These are phyloP conservation scores for Gadopsis marmoratus DNA, from an alignment of 2,797 vertebrate species.

Conservation along the genomic window DNA sequence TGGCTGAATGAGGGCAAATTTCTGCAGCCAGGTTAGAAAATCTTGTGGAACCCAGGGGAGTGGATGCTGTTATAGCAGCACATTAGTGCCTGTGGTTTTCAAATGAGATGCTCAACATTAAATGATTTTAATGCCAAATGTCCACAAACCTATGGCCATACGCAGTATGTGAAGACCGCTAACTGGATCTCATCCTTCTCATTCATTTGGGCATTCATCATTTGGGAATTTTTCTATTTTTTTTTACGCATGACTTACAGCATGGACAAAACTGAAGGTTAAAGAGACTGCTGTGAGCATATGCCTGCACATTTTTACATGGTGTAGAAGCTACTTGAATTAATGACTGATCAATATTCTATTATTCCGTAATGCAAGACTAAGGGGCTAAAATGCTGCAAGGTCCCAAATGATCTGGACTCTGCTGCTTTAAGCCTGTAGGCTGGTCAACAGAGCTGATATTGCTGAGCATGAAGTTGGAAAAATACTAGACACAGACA, in stretches of 20 bases:
- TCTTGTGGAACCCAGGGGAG: not conserved
- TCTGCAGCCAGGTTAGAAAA: not conserved
- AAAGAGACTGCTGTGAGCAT: constrained; percentile 14
- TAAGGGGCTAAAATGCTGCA: constrained; percentile 37
- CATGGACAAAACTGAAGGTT: constrained; percentile 19
- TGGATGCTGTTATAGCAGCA: not conserved
- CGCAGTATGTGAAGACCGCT: not conserved
- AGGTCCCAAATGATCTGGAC: constrained; percentile 41
- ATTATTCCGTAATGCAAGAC: constrained; percentile 65
- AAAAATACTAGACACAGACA: constrained; percentile 22
- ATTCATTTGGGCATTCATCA: constrained; percentile 14
- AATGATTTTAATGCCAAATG: not conserved
- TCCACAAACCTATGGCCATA: constrained; percentile 5
- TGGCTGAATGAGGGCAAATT: not conserved
- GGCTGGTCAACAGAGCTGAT: constrained; percentile 4
- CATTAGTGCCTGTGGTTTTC: not conserved
- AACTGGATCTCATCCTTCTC: not conserved
- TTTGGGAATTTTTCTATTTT: not conserved
- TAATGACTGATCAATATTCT: constrained; percentile 68
- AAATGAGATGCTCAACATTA: not conserved
- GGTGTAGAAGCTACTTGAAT: constrained; percentile 49
- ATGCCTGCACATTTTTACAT: constrained; percentile 27
- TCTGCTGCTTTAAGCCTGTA: constrained; percentile 31
- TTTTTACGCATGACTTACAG: constrained; percentile 5
- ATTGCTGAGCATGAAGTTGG: constrained; percentile 21